Conservation (phyloP, 2,113 vertebrate genomes). For the Cettia cetti region DNA sequence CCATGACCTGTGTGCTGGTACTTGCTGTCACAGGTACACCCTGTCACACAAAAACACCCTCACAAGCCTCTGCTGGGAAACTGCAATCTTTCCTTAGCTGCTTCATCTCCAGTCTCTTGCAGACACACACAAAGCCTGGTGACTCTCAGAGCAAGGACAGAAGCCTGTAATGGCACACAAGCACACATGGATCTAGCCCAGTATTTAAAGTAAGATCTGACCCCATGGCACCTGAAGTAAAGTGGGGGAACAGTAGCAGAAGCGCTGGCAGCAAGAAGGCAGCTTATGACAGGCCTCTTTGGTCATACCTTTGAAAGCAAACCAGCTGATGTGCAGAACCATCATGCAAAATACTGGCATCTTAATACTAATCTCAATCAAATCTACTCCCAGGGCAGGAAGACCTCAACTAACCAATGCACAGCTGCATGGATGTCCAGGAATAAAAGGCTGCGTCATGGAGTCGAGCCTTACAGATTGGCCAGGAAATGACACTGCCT, state of each 20-base stretch:
- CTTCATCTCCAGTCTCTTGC: not conserved
- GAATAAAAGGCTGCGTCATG: fast-evolving
- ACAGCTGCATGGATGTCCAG: not conserved
- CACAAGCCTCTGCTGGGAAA: not conserved
- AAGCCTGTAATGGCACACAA: not conserved
- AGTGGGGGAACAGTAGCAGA: fast-evolving
- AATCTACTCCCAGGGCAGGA: not conserved
- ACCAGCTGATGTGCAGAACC: not conserved
- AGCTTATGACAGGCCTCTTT: not conserved
- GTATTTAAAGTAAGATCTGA: not conserved
- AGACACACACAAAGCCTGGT: not conserved
- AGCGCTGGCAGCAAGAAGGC: not conserved
- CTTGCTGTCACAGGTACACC: not conserved
- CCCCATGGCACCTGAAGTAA: not conserved
- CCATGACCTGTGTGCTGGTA: not conserved
- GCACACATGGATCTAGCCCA: too few relatives aligned
- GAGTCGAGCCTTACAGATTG: not conserved
- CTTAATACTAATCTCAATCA: not conserved
- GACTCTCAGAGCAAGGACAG: not conserved
- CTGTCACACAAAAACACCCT: not conserved
- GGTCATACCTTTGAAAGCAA: not conserved
- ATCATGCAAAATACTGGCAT: not conserved
- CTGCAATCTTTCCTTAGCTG: not conserved
- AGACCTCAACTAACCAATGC: not conserved
- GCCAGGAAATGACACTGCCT: not conserved